Evolutionary conservation across 2,888 invertebrate species (phyloP).

Genomic region (Odontocerum albicorne): DNA sequence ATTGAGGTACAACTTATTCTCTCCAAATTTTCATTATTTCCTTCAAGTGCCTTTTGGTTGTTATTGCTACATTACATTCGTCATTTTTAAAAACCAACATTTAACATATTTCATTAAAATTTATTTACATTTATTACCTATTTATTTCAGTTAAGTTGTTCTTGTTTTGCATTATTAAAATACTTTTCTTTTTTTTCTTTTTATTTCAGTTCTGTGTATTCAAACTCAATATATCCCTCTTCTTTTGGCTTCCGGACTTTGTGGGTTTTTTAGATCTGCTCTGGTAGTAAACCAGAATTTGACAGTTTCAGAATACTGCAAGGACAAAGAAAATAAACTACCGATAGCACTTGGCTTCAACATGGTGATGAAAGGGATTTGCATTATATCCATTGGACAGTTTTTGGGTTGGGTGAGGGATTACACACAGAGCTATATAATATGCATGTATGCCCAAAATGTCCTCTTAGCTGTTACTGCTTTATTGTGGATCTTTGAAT

Average conservation of each 20-base stretch:
- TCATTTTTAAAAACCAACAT: too few relatives aligned
- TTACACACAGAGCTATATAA: slow-evolving; percentile 61
- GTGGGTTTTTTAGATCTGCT: slow-evolving; percentile 72
- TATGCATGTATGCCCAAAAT: slow-evolving; percentile 67
- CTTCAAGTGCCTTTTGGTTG: too few relatives aligned
- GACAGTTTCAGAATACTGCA: slow-evolving; percentile 66
- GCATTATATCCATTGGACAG: slow-evolving; percentile 67
- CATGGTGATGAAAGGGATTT: slow-evolving; percentile 71
- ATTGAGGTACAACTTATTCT: too few relatives aligned
- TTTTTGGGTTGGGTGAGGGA: slow-evolving; percentile 68
- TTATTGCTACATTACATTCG: too few relatives aligned
- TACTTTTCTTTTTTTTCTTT: slow-evolving; percentile 11
- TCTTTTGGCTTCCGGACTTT: slow-evolving; percentile 59
- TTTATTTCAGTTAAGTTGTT: too few relatives aligned
- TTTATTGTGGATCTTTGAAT: slow-evolving; percentile 13
- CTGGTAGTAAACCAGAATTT: slow-evolving; percentile 74
- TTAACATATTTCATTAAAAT: too few relatives aligned
- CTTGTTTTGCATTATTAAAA: too few relatives aligned
- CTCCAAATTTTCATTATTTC: too few relatives aligned
- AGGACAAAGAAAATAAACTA: slow-evolving; percentile 45
- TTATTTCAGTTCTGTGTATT: slow-evolving; percentile 60
- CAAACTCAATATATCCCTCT: slow-evolving; percentile 57
- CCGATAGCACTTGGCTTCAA: slow-evolving; percentile 72
- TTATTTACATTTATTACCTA: too few relatives aligned
- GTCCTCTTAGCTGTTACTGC: slow-evolving; percentile 48